Evolutionary conservation across 2,888 invertebrate species (phyloP), one percentile per base, ranked within the genome.

Genomic region (Agrotis exclamationis): DNA sequence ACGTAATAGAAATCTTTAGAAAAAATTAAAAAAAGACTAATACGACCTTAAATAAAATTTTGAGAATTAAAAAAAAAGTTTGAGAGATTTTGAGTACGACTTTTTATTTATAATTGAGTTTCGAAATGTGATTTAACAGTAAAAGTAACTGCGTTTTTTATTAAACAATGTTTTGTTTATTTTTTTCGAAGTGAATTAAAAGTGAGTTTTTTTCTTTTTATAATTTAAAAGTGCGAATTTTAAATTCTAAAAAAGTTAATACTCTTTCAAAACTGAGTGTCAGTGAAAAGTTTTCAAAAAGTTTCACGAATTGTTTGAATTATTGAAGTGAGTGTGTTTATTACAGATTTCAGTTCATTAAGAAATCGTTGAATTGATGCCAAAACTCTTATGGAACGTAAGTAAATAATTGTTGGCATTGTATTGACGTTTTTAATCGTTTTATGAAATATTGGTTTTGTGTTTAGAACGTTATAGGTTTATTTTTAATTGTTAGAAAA

Each of bases 321-420:
- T 74, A 65, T 66, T 64, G 9, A 65, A 79, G 82, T 86, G 86
- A 63, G 67, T 76, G 79, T 69, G 70, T 79, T 44, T 79, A 68
- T 74, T 67, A 65, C 33, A 74, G 58, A 79, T 77, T 71, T 62
- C 53, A 33, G 85, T 84, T 84, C 78, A 85, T 86, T 82, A 83
- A 81, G 74, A 86, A 88, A 86, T 87, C 67, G 76, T 86, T 85
- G 83, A 85, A 78, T 70, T 63, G 71, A 64, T 81, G 86, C 86
- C 84, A 86, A 79, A 74, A 73, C 67, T 76, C 65, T 22, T 70
- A 69, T 57, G 72, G 74, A 73, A 74, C 63, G 85, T 85, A 83
- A 85, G 85, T 84, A 81, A 85, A 85, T 81, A 70, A 73, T 71
- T 67, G 24, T 78, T 78, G 65, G 66, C 58, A 48, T 70, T 80